These are phyloP conservation scores for Gallinago solitaria DNA, from an alignment of 2,797 vertebrate species.

Conservation along the genomic window DNA sequence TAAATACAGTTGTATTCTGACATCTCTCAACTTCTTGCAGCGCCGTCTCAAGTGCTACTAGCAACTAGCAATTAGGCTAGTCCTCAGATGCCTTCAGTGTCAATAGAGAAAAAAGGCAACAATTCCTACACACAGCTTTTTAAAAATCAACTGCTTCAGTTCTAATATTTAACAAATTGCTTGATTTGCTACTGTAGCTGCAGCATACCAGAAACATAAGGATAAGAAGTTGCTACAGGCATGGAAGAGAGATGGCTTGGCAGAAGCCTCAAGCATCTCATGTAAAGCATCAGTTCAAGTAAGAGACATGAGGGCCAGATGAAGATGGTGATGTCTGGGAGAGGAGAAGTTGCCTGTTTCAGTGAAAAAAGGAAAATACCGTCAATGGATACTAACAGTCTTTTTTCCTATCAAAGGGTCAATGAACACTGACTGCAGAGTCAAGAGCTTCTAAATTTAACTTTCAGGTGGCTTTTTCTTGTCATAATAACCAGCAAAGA, in stretches of 20 bases:
- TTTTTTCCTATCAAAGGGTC: neutral
- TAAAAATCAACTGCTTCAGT: neutral
- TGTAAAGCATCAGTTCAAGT: neutral
- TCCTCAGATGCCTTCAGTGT: neutral
- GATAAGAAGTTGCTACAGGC: neutral
- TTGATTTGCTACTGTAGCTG: neutral
- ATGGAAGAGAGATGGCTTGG: neutral
- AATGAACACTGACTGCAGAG: neutral
- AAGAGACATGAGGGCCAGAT: neutral
- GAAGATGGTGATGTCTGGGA: neutral
- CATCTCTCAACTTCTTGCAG: neutral
- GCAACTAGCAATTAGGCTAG: neutral
- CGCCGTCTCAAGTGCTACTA: neutral
- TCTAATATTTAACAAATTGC: neutral
- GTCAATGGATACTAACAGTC: neutral
- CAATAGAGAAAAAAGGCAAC: neutral
- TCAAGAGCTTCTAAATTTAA: neutral
- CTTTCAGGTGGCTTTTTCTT: neutral
- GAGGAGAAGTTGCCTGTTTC: neutral
- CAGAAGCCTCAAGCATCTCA: neutral
- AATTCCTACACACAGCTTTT: neutral
- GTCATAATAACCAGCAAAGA: neutral
- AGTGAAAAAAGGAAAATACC: neutral
- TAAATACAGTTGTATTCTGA: neutral
- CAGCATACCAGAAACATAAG: neutral